Evolutionary conservation across 2,797 vertebrate species (phyloP).

Genomic region (Naso thynnoides): DNA sequence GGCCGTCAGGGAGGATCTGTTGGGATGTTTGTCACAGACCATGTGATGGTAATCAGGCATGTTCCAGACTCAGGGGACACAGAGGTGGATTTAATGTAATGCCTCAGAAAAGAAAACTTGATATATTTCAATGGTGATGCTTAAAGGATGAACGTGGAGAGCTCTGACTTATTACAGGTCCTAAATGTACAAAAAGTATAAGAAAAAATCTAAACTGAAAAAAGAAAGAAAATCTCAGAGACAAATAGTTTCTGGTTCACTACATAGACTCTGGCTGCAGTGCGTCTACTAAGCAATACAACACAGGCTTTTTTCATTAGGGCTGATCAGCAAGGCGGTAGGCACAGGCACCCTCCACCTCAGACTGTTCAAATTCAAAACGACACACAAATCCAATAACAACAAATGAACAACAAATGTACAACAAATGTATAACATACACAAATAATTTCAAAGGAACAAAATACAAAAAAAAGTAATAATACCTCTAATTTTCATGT

Average conservation of each 20-base stretch:
- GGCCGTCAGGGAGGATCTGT: slow-evolving; percentile 41
- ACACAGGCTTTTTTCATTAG: too few relatives aligned
- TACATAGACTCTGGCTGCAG: too few relatives aligned
- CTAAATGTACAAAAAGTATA: background rate
- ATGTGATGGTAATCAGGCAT: slow-evolving; percentile 21
- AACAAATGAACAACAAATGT: too few relatives aligned
- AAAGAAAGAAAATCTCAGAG: background rate
- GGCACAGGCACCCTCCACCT: too few relatives aligned
- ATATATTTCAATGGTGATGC: background rate
- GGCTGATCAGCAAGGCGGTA: too few relatives aligned
- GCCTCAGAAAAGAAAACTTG: background rate
- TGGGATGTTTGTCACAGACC: slow-evolving; percentile 16
- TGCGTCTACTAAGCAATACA: too few relatives aligned
- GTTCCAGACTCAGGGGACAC: slow-evolving; percentile 7
- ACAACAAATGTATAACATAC: too few relatives aligned
- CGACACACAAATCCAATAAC: too few relatives aligned
- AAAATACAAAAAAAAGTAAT: too few relatives aligned
- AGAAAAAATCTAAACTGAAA: background rate
- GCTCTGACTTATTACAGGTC: background rate
- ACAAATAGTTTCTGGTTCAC: background rate
- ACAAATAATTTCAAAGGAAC: too few relatives aligned
- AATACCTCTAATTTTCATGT: too few relatives aligned
- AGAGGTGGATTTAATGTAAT: background rate
- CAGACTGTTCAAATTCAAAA: too few relatives aligned
- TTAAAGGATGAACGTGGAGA: background rate